A percentile compares a stretch with the other conserved stretches of the same genome.
Conservation (phyloP, 2,113 vertebrate genomes). For the Rousettus leschenaultii region DNA sequence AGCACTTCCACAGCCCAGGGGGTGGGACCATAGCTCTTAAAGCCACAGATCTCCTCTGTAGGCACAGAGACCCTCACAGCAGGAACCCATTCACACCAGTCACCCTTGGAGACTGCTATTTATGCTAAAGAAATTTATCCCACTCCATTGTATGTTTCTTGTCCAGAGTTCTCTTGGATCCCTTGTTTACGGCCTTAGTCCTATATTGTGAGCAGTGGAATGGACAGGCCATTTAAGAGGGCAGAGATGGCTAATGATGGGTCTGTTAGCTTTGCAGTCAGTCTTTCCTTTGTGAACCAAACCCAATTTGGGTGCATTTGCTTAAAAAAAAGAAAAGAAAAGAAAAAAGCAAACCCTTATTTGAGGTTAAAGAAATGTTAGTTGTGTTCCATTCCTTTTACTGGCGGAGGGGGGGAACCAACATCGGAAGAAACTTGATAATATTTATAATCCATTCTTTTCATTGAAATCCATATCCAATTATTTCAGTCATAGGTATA, state of each 20-base stretch:
- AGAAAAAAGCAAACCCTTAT: slow-evolving; percentile 33
- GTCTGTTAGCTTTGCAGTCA: slow-evolving; percentile 68
- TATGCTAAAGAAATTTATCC: slow-evolving; percentile 79
- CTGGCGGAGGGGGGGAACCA: no score
- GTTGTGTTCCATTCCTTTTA: slow-evolving; percentile 44
- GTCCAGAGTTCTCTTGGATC: slow-evolving; percentile 71
- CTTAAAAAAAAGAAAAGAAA: slow-evolving; percentile 27
- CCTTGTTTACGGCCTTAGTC: slow-evolving; percentile 71
- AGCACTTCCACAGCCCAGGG: slow-evolving; percentile 74
- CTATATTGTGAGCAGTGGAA: slow-evolving; percentile 63
- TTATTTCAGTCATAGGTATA: slow-evolving; percentile 12
- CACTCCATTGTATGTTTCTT: slow-evolving; percentile 74
- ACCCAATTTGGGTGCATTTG: slow-evolving; percentile 75
- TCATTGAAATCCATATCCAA: not conserved
- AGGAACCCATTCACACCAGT: slow-evolving; percentile 76
- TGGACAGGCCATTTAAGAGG: slow-evolving; percentile 72
- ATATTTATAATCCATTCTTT: slow-evolving; percentile 35
- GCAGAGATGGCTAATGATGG: slow-evolving; percentile 76
- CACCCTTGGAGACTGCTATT: slow-evolving; percentile 79
- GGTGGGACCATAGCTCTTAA: slow-evolving; percentile 74
- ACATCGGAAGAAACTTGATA: not conserved
- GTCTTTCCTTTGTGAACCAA: slow-evolving; percentile 72
- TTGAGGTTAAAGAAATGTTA: slow-evolving; percentile 59
- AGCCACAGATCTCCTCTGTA: slow-evolving; percentile 75
- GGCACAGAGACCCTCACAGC: slow-evolving; percentile 77